These are phyloP conservation scores for Xiphydria camelus DNA, from an alignment of 2,888 invertebrate species.

Conservation along the genomic window DNA sequence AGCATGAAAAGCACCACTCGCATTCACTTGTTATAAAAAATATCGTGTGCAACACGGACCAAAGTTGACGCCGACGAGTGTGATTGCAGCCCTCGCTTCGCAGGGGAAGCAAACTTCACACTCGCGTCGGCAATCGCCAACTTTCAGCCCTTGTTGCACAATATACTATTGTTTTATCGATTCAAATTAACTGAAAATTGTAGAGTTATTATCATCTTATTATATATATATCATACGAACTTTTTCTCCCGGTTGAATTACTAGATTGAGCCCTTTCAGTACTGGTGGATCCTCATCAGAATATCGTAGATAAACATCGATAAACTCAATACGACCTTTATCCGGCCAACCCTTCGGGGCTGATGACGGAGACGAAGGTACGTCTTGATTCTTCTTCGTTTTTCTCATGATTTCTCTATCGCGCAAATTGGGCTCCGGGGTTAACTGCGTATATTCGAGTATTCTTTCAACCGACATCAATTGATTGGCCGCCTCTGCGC, in stretches of 20 bases:
- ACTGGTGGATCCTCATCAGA: constrained; percentile 57
- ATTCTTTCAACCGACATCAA: constrained; percentile 84
- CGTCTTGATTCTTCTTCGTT: constrained; percentile 19
- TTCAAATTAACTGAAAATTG: too few relatives aligned
- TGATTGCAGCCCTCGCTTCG: too few relatives aligned
- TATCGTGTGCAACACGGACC: too few relatives aligned
- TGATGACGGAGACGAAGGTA: neutral
- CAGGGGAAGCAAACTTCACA: too few relatives aligned
- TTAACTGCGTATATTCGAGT: constrained; percentile 76
- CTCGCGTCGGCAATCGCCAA: too few relatives aligned
- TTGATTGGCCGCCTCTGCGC: constrained; percentile 79
- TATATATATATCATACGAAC: too few relatives aligned
- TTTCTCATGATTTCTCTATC: constrained; percentile 19
- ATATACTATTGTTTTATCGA: too few relatives aligned
- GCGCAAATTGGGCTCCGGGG: constrained; percentile 59
- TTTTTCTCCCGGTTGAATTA: constrained; percentile 53
- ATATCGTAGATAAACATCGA: constrained; percentile 58
- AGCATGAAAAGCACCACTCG: too few relatives aligned
- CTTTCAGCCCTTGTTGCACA: too few relatives aligned
- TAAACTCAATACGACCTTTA: constrained; percentile 47
- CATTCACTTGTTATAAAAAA: too few relatives aligned
- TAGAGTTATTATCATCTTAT: too few relatives aligned
- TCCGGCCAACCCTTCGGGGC: constrained; percentile 42
- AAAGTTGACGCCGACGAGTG: too few relatives aligned
- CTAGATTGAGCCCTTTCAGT: constrained; percentile 56